Percentiles rank a stretch among this genome's conserved stretches.
phyloP scores from a whole-genome alignment of 2,797 vertebrate species.

The Cossypha caffra region DNA sequence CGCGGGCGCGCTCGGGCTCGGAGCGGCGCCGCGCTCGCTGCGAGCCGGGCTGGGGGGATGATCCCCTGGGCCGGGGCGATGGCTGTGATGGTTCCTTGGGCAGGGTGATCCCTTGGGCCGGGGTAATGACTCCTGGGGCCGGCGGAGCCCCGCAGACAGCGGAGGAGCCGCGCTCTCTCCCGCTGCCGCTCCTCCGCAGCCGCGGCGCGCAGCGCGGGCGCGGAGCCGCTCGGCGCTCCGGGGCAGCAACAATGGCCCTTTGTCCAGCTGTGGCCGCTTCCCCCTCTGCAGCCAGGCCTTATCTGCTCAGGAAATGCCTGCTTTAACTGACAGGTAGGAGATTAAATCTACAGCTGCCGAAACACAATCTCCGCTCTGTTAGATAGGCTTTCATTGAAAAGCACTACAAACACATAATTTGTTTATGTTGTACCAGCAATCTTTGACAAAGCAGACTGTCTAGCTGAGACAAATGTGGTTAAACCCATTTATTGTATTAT shows the following conservation, averaged over 20 bases:
- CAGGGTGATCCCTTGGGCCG: too few relatives aligned
- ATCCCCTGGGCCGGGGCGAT: too few relatives aligned
- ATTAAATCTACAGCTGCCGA: constrained; percentile 85
- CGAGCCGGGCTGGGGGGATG: background rate
- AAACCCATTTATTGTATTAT: constrained; percentile 84
- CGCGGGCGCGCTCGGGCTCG: too few relatives aligned
- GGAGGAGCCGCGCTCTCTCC: background rate
- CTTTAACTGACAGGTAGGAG: constrained; percentile 88
- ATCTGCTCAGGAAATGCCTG: constrained; percentile 84
- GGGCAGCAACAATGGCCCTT: constrained; percentile 87
- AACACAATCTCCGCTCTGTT: constrained; percentile 83
- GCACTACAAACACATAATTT: constrained; percentile 83
- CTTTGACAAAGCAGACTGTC: constrained; percentile 84
- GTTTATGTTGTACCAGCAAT: constrained; percentile 81
- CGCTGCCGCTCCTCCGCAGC: constrained; percentile 39
- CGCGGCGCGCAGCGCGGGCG: constrained; percentile 37
- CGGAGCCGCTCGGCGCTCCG: constrained; percentile 73
- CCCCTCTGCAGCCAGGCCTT: constrained; percentile 76
- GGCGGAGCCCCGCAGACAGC: too few relatives aligned
- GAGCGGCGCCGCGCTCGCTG: too few relatives aligned
- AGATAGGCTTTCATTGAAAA: constrained; percentile 80
- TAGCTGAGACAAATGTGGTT: constrained; percentile 85
- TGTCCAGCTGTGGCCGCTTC: constrained; percentile 82
- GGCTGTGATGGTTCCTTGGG: background rate
- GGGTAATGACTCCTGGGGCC: too few relatives aligned